Conservation (phyloP, 1,140 invertebrate species). For the Heliconius melpomene region DNA sequence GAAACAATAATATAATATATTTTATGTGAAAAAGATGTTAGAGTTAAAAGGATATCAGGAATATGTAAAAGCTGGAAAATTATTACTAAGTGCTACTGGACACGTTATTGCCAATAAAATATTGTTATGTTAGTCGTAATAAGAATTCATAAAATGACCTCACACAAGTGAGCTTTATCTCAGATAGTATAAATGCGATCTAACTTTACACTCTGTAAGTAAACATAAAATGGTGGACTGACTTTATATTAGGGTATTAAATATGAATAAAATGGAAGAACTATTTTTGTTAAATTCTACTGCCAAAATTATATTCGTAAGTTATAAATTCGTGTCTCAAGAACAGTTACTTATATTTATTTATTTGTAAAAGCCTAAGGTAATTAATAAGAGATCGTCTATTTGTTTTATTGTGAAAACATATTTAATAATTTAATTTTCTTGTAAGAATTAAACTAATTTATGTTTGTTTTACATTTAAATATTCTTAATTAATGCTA, state of each 20-base stretch:
- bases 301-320: no score
- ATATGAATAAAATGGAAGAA: neutral
- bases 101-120: constrained; percentile 13
- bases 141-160: constrained; percentile 14
- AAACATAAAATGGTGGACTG: neutral
- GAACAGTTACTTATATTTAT: no score
- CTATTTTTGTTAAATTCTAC: neutral
- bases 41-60: neutral
- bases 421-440: neutral
- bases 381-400: no score
- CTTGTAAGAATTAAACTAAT: neutral
- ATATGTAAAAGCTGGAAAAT: constrained; percentile 8
- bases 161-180: constrained; percentile 2
- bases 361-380: no score
- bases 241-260: neutral
- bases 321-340: neutral
- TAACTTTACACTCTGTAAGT: constrained; percentile 5
- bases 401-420: no score
- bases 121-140: constrained; percentile 7
- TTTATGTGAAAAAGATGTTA: no score
- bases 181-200: neutral
- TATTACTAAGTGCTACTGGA: constrained; percentile 3
- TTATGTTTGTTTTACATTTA: neutral
- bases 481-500: neutral
- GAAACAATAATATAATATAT: no score